A percentile compares a stretch with the other conserved stretches of the same genome.
Conservation (phyloP, 2,113 vertebrate species). For the Megaceryle torquata region DNA sequence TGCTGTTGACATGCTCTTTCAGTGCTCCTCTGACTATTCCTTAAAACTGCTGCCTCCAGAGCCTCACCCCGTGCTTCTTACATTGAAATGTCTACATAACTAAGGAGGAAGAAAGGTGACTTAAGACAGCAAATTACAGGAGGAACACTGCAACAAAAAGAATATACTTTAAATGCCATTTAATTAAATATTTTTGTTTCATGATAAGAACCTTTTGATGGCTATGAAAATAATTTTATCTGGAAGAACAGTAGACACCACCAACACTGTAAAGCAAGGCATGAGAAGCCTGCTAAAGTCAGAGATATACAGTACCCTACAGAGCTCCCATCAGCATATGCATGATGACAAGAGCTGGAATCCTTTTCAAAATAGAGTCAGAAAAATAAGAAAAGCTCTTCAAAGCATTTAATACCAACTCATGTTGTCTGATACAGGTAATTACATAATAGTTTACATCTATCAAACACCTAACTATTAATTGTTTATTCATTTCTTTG, state of each 20-base stretch:
- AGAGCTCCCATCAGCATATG: not conserved
- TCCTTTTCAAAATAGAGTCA: not conserved
- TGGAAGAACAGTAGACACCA: not conserved
- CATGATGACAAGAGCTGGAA: not conserved
- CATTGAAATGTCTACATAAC: not conserved
- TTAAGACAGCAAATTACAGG: not conserved
- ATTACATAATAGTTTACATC: not conserved
- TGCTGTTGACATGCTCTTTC: not conserved
- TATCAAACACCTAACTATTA: not conserved
- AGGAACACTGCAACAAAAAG: not conserved
- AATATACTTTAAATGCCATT: not conserved
- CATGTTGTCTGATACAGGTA: not conserved
- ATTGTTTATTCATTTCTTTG: not conserved
- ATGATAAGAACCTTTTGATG: not conserved
- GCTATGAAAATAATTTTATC: not conserved
- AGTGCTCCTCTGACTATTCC: not conserved
- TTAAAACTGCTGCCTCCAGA: not conserved
- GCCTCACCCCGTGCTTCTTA: not conserved
- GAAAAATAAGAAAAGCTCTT: not conserved
- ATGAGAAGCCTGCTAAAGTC: not conserved
- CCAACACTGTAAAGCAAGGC: not conserved
- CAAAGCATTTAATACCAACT: not conserved
- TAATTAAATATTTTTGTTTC: not conserved
- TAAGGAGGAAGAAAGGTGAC: not conserved
- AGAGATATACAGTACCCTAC: not conserved